These are phyloP conservation scores for Emys orbicularis DNA, from an alignment of 2,797 vertebrate species.

Conservation along the genomic window DNA sequence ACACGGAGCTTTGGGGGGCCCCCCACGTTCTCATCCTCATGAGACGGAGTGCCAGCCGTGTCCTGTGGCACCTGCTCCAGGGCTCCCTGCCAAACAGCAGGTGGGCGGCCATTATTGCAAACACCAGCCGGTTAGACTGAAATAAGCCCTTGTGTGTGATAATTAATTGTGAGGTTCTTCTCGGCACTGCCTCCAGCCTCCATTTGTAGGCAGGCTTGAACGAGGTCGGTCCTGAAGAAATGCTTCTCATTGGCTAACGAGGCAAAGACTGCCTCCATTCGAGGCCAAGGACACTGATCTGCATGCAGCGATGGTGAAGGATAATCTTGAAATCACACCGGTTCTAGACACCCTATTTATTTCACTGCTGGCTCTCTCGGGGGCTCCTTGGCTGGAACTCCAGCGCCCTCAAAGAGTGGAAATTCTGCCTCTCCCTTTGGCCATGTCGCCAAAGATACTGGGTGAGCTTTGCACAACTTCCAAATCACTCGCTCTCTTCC, in stretches of 20 bases:
- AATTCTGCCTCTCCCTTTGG: not conserved
- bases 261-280: not conserved
- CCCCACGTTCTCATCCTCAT: not conserved
- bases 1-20: fast-evolving
- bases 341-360: not conserved
- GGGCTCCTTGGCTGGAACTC: not conserved
- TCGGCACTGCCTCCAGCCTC: not conserved
- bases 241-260: not conserved
- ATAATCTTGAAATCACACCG: not conserved
- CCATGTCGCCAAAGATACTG: not conserved
- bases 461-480: not conserved
- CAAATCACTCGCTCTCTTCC: not conserved
- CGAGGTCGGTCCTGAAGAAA: not conserved
- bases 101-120: not conserved
- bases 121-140: not conserved
- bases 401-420: not conserved
- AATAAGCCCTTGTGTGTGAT: not conserved
- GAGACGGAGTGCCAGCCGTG: too few species aligned
- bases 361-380: not conserved
- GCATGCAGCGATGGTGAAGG: not conserved
- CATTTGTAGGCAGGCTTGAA: not conserved
- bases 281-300: not conserved
- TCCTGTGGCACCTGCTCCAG: not conserved
- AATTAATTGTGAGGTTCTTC: not conserved
- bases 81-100: not conserved